These are phyloP conservation scores for Nezara viridula DNA, from an alignment of 2,888 invertebrate genomes.

Conservation along the genomic window DNA sequence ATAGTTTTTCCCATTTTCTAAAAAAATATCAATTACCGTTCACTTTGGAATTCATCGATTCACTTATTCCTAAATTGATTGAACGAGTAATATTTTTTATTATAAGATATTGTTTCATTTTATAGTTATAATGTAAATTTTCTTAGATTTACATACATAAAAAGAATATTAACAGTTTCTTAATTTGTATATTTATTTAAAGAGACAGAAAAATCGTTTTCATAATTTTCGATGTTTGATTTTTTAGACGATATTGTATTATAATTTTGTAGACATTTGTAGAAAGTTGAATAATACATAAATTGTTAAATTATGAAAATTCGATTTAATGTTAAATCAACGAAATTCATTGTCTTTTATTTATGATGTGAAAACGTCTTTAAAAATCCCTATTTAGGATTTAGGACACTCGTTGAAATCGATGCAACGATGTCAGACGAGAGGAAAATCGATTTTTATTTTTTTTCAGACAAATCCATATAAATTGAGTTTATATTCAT, in stretches of 20 bases:
- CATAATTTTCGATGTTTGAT: background rate
- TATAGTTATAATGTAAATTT: background rate
- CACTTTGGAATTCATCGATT: too few species aligned
- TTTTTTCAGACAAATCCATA: background rate
- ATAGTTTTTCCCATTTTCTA: too few species aligned
- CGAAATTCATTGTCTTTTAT: background rate
- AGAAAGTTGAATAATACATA: background rate
- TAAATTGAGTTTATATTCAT: background rate
- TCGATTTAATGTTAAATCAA: background rate
- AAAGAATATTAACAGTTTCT: background rate
- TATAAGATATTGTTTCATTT: background rate
- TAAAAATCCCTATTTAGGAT: too few species aligned
- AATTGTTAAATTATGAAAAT: background rate
- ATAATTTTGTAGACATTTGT: background rate
- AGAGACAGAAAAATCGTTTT: background rate
- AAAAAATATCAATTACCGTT: too few species aligned
- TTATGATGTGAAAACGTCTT: too few species aligned
- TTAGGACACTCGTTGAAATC: background rate
- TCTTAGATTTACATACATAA: background rate
- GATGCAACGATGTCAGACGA: background rate
- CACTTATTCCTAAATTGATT: background rate
- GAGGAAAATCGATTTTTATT: background rate
- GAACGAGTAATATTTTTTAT: background rate
- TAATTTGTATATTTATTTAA: background rate
- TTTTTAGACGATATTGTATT: background rate